phyloP scores from a whole-genome alignment of 2,113 vertebrate genomes.

The Dicrurus megarhynchus region DNA sequence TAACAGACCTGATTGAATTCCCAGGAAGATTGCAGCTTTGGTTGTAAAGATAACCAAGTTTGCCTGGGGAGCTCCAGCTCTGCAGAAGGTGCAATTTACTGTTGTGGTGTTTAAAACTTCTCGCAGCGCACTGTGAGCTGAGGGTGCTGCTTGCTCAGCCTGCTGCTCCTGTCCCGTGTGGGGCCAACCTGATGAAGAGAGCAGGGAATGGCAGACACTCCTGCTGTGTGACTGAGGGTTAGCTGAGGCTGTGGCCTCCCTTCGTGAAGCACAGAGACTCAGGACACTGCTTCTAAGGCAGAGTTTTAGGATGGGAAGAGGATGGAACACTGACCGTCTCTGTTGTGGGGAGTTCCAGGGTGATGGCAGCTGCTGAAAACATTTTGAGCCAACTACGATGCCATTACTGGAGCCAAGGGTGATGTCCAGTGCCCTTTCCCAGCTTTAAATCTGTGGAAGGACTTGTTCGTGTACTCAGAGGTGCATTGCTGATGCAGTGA shows the following conservation, averaged over 20 bases:
- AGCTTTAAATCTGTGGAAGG: not conserved
- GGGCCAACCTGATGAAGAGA: not conserved
- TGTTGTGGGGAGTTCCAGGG: not conserved
- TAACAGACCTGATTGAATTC: not conserved
- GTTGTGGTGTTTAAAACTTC: not conserved
- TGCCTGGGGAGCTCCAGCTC: not conserved
- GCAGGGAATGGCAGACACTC: not conserved
- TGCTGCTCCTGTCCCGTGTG: rapidly evolving
- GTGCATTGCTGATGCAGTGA: rapidly evolving
- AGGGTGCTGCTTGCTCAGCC: not conserved
- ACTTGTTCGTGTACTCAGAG: rapidly evolving
- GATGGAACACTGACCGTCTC: not conserved
- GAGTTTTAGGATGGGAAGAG: not conserved
- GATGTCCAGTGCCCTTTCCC: not conserved
- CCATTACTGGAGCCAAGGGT: not conserved
- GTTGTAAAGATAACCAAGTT: constrained; percentile 31
- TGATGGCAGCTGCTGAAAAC: not conserved
- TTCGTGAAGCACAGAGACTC: not conserved
- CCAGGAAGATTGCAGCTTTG: not conserved
- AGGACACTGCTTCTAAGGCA: not conserved
- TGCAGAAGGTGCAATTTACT: not conserved
- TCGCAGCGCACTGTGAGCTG: not conserved
- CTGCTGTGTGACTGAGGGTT: not conserved
- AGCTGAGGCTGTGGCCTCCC: not conserved
- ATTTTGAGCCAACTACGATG: not conserved